A percentile compares a stretch with the other conserved stretches of the same genome.
Conservation (phyloP, 1,140 invertebrate species). For the Tetramorium alpestre region DNA sequence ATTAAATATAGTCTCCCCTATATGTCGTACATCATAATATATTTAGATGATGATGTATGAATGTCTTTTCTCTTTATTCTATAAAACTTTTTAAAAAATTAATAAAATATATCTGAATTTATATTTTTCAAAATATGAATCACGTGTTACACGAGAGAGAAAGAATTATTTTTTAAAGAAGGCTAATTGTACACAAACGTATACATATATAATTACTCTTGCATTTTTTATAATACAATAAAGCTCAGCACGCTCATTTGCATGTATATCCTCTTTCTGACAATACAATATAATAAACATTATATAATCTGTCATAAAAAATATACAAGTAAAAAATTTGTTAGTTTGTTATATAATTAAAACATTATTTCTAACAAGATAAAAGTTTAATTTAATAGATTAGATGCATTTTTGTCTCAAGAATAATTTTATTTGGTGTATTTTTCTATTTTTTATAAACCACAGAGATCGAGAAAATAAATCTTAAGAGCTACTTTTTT, state of each 20-base stretch:
- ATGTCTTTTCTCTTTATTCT: not conserved
- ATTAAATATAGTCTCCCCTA: conserved; percentile 2
- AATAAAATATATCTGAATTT: not conserved
- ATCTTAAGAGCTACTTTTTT: conserved; percentile 48
- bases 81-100: conserved; percentile 11
- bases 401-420: conserved; percentile 10
- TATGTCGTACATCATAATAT: not conserved
- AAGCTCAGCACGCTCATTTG: not conserved
- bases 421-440: not conserved
- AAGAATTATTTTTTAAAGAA: not conserved
- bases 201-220: not conserved
- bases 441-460: not conserved
- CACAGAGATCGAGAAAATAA: conserved; percentile 52
- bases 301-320: not conserved
- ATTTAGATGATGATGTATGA: conserved; percentile 10
- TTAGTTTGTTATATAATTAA: not conserved
- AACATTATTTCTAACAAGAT: not conserved
- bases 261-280: not conserved
- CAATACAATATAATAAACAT: not conserved
- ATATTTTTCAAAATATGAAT: conserved; percentile 15
- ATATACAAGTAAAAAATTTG: not conserved
- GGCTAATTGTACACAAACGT: not conserved
- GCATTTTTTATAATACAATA: not conserved
- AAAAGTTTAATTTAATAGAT: conserved; percentile 5
- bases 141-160: not conserved